Base-by-base conservation (phyloP, 2,888 invertebrate species). In the Xestia c-nigrum region DNA sequence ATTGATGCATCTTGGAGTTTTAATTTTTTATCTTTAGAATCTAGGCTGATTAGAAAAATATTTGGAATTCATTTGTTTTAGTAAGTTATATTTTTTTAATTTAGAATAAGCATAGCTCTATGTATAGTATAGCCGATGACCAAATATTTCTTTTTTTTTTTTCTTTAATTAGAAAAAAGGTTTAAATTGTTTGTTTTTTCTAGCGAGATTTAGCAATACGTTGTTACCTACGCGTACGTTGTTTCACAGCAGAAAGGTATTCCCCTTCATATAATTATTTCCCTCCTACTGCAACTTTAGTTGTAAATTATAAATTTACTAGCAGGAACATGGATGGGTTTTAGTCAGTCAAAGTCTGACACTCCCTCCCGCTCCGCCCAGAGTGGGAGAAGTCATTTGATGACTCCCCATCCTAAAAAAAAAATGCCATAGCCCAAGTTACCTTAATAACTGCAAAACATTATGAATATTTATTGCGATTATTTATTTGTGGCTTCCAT, bases 401-500 rank as follows among this genome's bases (percentile, higher is more conserved):
- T n/a, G n/a, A n/a, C n/a, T n/a, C n/a, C n/a, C n/a, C n/a, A n/a
- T n/a, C n/a, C n/a, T n/a, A n/a, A n/a, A n/a, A n/a, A n/a, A n/a
- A n/a, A n/a, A n/a, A n/a, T n/a, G 7, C 14, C 16, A 57, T 7
- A n/a, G 40, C 5, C 5, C 7, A 47, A 50, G 57, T 66, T 64
- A 40, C 31, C 4, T 31, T 6, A 19, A 12, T 21, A 3, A 50
- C 47, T 74, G 73, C 31, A 74, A 65, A 66, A 61, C 66, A 79
- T 72, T 72, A 78, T 57, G 61, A 72, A 79, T 70, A 79, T 67
- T 72, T 57, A 52, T 73, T 66, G 19, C 65, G 46, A 73, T 85
- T 71, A 85, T 85, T 71, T 73, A 72, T 82, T 66, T 77, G 83
- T 74, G 83, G 83, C 72, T 57, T 50, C 63, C 74, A 77, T 81